These are phyloP conservation scores for Pristionchus maxplancki DNA, from an alignment of 2,888 invertebrate genomes.

Conservation along the genomic window DNA sequence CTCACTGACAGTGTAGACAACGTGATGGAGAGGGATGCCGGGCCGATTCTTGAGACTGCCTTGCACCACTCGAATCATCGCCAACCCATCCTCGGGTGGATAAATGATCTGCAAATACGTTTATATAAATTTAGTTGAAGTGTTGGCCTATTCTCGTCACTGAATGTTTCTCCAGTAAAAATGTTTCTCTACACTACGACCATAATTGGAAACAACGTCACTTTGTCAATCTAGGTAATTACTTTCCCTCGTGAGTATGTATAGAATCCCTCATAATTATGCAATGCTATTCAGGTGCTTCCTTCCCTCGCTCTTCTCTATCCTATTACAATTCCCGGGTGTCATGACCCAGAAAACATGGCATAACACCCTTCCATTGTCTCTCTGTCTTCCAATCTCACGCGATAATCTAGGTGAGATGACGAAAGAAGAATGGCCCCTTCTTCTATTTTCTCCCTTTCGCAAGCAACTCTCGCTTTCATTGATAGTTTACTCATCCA, in stretches of 20 bases:
- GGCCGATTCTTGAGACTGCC: conserved; percentile 69
- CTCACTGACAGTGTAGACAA: conserved; percentile 64
- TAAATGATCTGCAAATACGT: conserved; percentile 53
- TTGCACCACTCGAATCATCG: conserved; percentile 67
- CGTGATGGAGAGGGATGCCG: conserved; percentile 65
- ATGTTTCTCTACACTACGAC: not conserved
- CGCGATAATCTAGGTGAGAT: conserved; percentile 36
- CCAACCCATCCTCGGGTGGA: conserved; percentile 53
- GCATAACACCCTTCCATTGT: conserved; percentile 16
- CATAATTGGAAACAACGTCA: not conserved
- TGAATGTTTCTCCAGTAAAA: not conserved
- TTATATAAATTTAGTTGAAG: not conserved
- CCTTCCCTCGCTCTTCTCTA: not conserved
- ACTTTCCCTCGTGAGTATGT: not conserved
- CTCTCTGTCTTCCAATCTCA: not conserved
- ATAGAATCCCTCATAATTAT: not conserved
- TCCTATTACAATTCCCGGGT: not conserved
- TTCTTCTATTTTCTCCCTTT: conserved; percentile 10
- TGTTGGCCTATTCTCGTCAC: no score
- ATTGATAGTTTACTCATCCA: conserved; percentile 36
- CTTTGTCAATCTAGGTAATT: not conserved
- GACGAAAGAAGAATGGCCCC: conserved; percentile 37
- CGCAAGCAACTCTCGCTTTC: conserved; percentile 40
- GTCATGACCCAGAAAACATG: conserved; percentile 5
- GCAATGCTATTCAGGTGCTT: not conserved